Conservation (phyloP, 2,113 vertebrate species). For the Proteles cristata region DNA sequence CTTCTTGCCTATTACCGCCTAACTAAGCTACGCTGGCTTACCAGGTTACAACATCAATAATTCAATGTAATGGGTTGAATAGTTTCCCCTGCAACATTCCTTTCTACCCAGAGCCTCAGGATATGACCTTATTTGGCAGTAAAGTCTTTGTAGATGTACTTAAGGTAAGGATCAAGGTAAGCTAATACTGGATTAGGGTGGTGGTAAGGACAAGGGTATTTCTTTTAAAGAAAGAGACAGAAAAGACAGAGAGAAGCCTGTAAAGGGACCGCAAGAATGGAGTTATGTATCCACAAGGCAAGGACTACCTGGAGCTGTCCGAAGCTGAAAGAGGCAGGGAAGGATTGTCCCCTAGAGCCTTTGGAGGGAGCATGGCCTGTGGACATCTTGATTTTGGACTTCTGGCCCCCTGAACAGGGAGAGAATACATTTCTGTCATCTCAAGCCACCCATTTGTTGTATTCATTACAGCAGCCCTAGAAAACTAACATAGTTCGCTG, state of each 20-base stretch:
- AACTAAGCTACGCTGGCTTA: neutral
- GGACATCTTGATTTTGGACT: neutral
- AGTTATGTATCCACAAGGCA: neutral
- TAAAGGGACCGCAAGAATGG: no score
- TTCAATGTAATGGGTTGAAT: neutral
- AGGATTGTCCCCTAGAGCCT: no score
- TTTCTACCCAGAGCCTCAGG: neutral
- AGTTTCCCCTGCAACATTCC: neutral
- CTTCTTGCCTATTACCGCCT: neutral
- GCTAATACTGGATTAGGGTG: neutral
- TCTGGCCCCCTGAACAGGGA: neutral
- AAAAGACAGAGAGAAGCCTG: neutral
- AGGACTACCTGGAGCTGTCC: neutral
- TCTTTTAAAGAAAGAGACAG: neutral
- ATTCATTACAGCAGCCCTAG: neutral
- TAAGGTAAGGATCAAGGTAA: neutral
- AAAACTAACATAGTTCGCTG: neutral
- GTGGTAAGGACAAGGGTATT: neutral
- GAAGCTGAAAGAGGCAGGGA: neutral
- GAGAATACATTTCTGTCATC: neutral
- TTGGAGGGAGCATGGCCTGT: rapidly evolving
- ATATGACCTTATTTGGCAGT: neutral
- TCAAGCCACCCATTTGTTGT: neutral
- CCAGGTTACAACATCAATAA: neutral
- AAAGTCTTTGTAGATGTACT: neutral